Base-by-base conservation (phyloP, 2,888 invertebrate species). In the Saturnia pavonia region DNA sequence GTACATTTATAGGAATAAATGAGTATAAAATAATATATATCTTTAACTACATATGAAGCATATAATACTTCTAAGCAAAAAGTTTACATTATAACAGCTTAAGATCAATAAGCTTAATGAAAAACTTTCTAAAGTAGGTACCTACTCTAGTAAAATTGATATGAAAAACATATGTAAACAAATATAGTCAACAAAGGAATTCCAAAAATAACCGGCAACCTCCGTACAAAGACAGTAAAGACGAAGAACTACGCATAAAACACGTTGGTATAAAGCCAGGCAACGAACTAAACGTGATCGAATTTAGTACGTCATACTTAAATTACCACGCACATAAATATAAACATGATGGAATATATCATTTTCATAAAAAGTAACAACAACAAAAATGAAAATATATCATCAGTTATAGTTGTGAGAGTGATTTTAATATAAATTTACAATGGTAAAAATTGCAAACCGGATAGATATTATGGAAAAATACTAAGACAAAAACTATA, bases 161-260 rank as follows among this genome's bases (percentile, higher is more conserved):
- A 11, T 22, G 54, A 22, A 22, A 54, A 54, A 22, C 11, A 22
- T 60, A 27, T 63, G 48, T 43, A 65, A 34, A 40, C 40, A 65
- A 65, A 40, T 40, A 40, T 60, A 34, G 70, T 78, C 76, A 78
- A 84, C 82, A 86, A 85, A 84, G 81, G 79, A 83, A 77, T 78
- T 78, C 82, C 82, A 81, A 84, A 83, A 87, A 85, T 83, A 83
- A 78, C 81, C 78, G 78, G 78, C 79, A 82, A 74, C 71, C 74
- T 72, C 73, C 74, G 70, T 74, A 75, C 74, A 78, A 80, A 82
- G 85, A 82, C 84, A 82, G 78, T 79, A 76, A 75, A 78, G 74
- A 74, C 74, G 72, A 78, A 79, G 75, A 80, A 85, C 85, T 84
- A 85, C 87, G 87, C 87, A 85, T 76, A 82, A 84, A 79, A 75